phyloP scores from a whole-genome alignment of 2,888 invertebrate genomes.

The Osmoderma eremita region DNA sequence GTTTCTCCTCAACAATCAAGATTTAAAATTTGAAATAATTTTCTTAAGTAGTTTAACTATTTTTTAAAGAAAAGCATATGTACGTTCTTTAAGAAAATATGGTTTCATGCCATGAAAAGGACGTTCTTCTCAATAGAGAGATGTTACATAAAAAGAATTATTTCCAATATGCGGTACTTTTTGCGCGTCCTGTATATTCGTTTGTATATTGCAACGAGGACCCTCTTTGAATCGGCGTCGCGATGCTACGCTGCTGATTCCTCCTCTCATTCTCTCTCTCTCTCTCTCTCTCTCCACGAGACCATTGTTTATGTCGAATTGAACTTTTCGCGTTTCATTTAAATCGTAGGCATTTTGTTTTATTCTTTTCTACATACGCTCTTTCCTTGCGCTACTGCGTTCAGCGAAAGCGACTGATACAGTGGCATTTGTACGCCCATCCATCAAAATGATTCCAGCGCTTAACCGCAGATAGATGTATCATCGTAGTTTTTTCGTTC shows the following conservation, averaged over 20 bases:
- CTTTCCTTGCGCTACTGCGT: conserved; percentile 9
- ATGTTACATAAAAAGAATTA: too few relatives aligned
- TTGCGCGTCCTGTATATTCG: too few relatives aligned
- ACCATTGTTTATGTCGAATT: conserved; percentile 42
- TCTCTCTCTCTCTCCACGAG: background rate
- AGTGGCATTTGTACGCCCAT: conserved; percentile 12
- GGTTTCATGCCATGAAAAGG: too few relatives aligned
- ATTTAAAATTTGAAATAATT: too few relatives aligned
- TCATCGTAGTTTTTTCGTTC: background rate
- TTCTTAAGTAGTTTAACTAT: too few relatives aligned
- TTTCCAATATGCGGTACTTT: too few relatives aligned
- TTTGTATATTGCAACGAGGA: conserved; percentile 52
- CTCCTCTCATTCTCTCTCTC: too few relatives aligned
- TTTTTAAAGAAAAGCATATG: too few relatives aligned
- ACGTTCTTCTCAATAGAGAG: too few relatives aligned
- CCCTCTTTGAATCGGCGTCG: conserved; percentile 11
- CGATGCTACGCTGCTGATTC: conserved; percentile 10
- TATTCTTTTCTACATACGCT: background rate
- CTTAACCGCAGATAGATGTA: background rate
- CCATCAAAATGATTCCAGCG: conserved; percentile 10
- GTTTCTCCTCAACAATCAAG: too few relatives aligned
- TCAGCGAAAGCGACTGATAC: conserved; percentile 1
- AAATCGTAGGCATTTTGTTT: conserved; percentile 25
- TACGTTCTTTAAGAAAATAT: too few relatives aligned
- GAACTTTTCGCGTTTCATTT: conserved; percentile 41